Evolutionary conservation across 2,113 vertebrate species (phyloP), one percentile per base, ranked within the genome.

Genomic region (Hymenochirus boettgeri): DNA sequence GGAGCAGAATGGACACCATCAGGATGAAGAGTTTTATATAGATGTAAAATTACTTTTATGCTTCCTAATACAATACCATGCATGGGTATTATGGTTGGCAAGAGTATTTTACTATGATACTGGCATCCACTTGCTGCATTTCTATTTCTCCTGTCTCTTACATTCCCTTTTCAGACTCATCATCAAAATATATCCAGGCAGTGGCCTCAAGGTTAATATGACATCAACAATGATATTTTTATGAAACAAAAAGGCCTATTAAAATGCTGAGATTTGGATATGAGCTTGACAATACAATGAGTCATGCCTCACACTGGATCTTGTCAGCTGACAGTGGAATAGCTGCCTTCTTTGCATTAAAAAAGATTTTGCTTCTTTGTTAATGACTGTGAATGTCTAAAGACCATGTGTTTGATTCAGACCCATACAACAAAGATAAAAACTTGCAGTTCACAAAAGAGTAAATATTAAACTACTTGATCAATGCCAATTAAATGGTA

Each of bases 381-480:
- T 37, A 39, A 25, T 58, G 22, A 22, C 21, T 48, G 21, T 19
- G 46, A 23, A 2, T 48, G 46, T 22, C 13, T 22, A 21, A 21
- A 22, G 33, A 35, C 3, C 9, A 1, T 23, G 9, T 47, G 2
- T 48, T 23, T 22, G 21, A 23, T 48, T 48, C 46, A 48, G 19
- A 48, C 10, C 19, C 18, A 48, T 48, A 48, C 46, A 48, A 10
- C 18, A 22, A 47, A 7, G 19, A 47, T 3, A 11, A 22, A 47
- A 47, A 42, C 5, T 17, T 42, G 12, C n/a, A 12, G 7, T 2
- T 22, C 45, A 47, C n/a, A 47, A 22, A 33, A 21, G 45, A 22
- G 19, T 7, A 22, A 22, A 33, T 23, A 62, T 62, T 51, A 62
- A 51, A 61, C 46, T 17, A 62, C 24, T 48, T 17, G 45, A 61